Conservation (phyloP, 2,113 vertebrate species). For the Heteronetta atricapilla region DNA sequence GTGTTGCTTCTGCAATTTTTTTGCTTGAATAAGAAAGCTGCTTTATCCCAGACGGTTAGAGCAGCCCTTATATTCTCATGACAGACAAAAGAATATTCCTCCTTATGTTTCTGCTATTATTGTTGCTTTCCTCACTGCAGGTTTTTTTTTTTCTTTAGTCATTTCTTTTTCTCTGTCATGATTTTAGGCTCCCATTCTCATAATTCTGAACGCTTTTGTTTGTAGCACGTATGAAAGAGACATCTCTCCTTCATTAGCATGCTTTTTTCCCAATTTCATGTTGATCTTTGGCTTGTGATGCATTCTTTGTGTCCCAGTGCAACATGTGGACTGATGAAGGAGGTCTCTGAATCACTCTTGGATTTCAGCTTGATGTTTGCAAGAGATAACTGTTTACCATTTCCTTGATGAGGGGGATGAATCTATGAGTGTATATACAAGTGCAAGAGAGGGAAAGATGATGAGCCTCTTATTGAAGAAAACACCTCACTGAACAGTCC, state of each 20-base stretch:
- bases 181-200: background rate
- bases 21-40: background rate
- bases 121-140: background rate
- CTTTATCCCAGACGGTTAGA: background rate
- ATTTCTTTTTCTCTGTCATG: background rate
- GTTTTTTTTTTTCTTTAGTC: background rate
- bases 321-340: background rate
- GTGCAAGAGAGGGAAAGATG: background rate
- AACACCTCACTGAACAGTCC: background rate
- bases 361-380: slow-evolving; percentile 26
- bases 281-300: background rate
- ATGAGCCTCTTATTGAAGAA: background rate
- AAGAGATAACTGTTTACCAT: background rate
- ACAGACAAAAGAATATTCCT: background rate
- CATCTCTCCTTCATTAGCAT: background rate
- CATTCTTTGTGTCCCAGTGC: background rate
- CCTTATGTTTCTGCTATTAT: background rate
- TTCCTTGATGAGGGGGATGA: background rate
- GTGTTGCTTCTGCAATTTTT: background rate
- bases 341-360: background rate
- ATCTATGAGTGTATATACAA: background rate
- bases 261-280: background rate
- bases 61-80: background rate
- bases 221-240: background rate
- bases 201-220: background rate